Evolutionary conservation across 2,113 vertebrate genomes (phyloP).

Genomic region (Perca schrenkii): DNA sequence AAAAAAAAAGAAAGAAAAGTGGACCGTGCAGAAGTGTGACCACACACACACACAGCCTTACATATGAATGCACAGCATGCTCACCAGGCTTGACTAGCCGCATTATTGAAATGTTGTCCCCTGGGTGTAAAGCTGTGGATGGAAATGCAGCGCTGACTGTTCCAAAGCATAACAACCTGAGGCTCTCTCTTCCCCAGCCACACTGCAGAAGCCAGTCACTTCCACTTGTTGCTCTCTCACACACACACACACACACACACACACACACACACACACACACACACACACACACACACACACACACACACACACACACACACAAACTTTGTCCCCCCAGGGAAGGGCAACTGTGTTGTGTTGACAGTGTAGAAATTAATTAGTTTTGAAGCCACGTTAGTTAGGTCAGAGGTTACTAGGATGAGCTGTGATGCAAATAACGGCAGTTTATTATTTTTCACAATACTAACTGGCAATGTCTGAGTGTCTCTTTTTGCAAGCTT

Average conservation of each 20-base stretch:
- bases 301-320: background rate
- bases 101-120: slow-evolving; percentile 46
- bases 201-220: background rate
- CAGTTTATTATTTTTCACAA: background rate
- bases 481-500: background rate
- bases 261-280: background rate
- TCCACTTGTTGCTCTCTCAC: slow-evolving; percentile 38
- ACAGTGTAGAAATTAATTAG: slow-evolving; percentile 20
- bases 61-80: slow-evolving; percentile 10
- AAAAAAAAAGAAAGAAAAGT: too few relatives aligned
- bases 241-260: background rate
- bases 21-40: too few relatives aligned
- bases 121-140: slow-evolving; percentile 18
- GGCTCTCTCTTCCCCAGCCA: slow-evolving; percentile 27
- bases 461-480: background rate
- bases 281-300: background rate
- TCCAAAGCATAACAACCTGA: slow-evolving; percentile 37
- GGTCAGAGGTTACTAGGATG: background rate
- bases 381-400: slow-evolving; percentile 24
- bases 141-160: background rate
- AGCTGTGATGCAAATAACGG: background rate
- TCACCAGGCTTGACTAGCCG: background rate
- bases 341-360: background rate
- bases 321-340: background rate
- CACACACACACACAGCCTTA: background rate